Conservation (phyloP, 2,797 vertebrate species). For the Vireo griseus region DNA sequence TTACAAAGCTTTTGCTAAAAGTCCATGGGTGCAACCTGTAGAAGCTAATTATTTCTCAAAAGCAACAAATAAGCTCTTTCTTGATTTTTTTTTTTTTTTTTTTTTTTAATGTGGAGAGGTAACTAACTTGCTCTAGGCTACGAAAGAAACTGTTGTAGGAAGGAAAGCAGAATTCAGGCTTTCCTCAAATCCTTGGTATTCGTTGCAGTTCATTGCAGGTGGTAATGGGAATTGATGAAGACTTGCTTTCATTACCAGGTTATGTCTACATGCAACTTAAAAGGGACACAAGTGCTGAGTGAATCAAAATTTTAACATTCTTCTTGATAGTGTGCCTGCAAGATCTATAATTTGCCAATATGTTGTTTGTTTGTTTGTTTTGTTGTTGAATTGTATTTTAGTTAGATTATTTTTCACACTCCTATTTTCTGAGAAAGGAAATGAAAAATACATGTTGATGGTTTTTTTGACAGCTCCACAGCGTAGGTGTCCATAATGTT, state of each 20-base stretch:
- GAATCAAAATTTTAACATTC: neutral
- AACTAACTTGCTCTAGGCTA: neutral
- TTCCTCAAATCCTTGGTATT: neutral
- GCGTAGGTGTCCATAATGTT: neutral
- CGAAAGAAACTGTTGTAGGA: neutral
- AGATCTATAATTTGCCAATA: neutral
- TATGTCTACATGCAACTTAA: neutral
- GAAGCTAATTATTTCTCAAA: neutral
- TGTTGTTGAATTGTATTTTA: neutral
- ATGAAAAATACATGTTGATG: neutral
- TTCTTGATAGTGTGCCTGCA: neutral
- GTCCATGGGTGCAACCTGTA: neutral
- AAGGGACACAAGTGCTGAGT: neutral
- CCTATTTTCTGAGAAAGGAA: neutral
- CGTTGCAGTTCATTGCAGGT: neutral
- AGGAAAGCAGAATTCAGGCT: neutral
- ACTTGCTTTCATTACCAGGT: neutral
- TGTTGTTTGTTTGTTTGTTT: neutral
- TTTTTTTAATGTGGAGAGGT: neutral
- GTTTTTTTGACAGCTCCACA: neutral
- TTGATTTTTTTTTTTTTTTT: neutral
- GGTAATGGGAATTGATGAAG: neutral
- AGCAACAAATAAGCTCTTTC: neutral
- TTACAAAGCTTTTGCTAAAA: neutral
- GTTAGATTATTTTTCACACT: neutral